Conservation (phyloP, 2,113 vertebrate species). For the Stomatorhinus ivindoensis region DNA sequence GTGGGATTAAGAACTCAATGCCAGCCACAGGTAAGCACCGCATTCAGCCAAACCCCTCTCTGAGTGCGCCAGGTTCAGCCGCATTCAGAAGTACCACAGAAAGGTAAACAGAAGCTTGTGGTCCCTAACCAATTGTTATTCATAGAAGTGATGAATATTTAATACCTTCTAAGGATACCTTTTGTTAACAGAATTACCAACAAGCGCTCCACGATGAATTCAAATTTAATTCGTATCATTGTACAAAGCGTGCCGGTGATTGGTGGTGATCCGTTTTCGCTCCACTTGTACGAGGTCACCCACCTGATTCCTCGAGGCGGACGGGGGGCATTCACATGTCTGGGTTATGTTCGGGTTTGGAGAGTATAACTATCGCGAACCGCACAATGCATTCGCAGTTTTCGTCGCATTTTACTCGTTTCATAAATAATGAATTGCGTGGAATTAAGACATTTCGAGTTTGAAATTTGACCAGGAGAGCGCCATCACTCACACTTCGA, state of each 20-base stretch:
- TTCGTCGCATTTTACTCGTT: background rate
- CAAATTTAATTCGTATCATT: conserved; percentile 42
- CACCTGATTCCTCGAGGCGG: background rate
- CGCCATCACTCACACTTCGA: background rate
- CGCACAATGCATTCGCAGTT: background rate
- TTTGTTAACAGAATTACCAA: conserved; percentile 72
- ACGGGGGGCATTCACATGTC: background rate
- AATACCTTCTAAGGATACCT: conserved; percentile 61
- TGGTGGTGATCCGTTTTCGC: conserved; percentile 7
- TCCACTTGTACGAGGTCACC: background rate
- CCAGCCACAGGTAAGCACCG: conserved; percentile 1
- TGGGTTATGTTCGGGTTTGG: background rate
- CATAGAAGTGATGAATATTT: conserved; percentile 52
- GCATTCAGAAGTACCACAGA: conserved; percentile 13
- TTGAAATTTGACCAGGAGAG: background rate
- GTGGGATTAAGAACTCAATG: background rate
- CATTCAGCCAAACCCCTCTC: background rate
- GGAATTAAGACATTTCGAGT: background rate
- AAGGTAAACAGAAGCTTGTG: conserved; percentile 38
- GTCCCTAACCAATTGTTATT: conserved; percentile 28
- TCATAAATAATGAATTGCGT: background rate
- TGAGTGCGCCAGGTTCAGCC: background rate
- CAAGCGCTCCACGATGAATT: conserved; percentile 62
- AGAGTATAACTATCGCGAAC: background rate
- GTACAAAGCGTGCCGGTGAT: background rate